A percentile compares a stretch with the other conserved stretches of the same genome.
These are phyloP conservation scores for Toxotes lorentzi DNA, from an alignment of 2,797 vertebrate genomes.

Conservation along the genomic window DNA sequence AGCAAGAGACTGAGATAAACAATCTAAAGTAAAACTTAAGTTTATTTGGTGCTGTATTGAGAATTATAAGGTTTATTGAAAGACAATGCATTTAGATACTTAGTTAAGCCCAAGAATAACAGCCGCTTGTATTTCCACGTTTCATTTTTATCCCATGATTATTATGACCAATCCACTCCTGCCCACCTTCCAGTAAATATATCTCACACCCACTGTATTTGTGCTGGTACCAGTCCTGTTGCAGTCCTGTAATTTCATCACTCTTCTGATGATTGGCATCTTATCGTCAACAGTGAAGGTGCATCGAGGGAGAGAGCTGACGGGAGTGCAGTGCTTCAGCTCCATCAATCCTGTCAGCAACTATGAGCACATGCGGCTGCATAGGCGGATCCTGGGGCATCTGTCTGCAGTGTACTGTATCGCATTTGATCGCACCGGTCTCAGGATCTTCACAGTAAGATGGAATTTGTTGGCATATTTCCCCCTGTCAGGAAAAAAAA, in stretches of 20 bases:
- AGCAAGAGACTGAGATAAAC: not conserved
- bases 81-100: not conserved
- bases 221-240: not conserved
- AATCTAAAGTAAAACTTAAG: slow-evolving; percentile 1
- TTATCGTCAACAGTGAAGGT: slow-evolving; percentile 88
- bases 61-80: not conserved
- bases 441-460: slow-evolving; percentile 98
- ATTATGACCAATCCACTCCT: not conserved
- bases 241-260: slow-evolving; percentile 6
- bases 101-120: not conserved
- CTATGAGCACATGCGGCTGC: slow-evolving; percentile 96
- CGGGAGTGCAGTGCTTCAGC: slow-evolving; percentile 90
- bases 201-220: slow-evolving; percentile 4
- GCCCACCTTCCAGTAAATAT: slow-evolving; percentile 29
- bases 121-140: slow-evolving; percentile 14
- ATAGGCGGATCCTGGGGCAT: slow-evolving; percentile 96
- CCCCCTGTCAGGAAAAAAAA: not conserved
- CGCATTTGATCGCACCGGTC: slow-evolving; percentile 96
- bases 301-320: slow-evolving; percentile 91
- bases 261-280: slow-evolving; percentile 37
- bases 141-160: slow-evolving; percentile 6
- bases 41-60: not conserved
- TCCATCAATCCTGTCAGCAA: slow-evolving; percentile 92
- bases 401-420: slow-evolving; percentile 99
- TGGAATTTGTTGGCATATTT: not conserved